Evolutionary conservation across 2,113 vertebrate species (phyloP), one percentile per base, ranked within the genome.

Genomic region (Coptodon bakossiorum): DNA sequence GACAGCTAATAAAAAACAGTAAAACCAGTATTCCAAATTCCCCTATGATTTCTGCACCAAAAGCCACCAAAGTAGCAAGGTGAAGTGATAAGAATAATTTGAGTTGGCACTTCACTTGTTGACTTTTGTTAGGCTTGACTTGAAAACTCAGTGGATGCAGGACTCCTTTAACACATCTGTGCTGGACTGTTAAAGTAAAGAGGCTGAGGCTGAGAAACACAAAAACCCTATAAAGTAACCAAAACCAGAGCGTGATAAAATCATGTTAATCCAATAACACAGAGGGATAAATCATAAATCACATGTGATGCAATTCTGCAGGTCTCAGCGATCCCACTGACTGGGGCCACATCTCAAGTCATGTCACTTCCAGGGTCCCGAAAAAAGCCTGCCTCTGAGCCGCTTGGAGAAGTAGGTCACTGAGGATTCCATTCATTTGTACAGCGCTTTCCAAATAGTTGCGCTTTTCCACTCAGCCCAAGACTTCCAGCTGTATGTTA

Each of bases 401-500:
- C 17, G 82, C 86, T 73, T 22, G 3, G 53, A 94, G 91, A 96
- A 95, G 93, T 96, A 96, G 95, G 95, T 96, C 95, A 95, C 88
- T 91, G 87, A 93, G 92, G 95, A 96, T 96, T 95, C 93, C 94
- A 93, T 95, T 96, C 94, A 96, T 95, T 95, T 95, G 95, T 95
- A 94, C 93, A 88, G 81, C 40, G 83, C 95, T 94, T 94, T 94
- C 91, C 95, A 95, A 96, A 96, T 93, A 95, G 91, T 91, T 93
- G 92, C 81, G 81, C 92, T 95, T 95, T 96, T 95, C 94, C 93
- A 95, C 90, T 95, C 92, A 27, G 91, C 76, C 80, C 31, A 14
- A 85, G 87, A 88, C 91, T 92, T 95, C 88, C 94, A 95, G 94
- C 91, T 94, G 94, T 84, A 93, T 9, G 54, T 95, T 95, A 95